These are phyloP conservation scores for Frieseomelitta varia DNA, from an alignment of 1,140 invertebrate species.

Conservation along the genomic window DNA sequence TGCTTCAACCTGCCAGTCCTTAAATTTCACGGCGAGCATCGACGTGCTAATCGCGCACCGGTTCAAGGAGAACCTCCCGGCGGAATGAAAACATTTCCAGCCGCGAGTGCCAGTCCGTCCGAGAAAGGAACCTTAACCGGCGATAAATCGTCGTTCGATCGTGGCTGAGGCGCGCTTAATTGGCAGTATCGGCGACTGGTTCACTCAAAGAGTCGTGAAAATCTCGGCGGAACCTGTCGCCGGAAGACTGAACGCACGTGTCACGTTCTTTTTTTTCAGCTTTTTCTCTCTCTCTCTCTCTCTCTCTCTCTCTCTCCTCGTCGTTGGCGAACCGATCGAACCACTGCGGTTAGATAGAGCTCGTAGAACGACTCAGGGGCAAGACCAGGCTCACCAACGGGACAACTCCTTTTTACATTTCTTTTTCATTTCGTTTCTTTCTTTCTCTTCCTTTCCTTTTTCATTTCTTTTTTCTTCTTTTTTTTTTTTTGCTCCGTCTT, in stretches of 20 bases:
- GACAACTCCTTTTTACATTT: conserved; percentile 26
- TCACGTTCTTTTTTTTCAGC: conserved; percentile 37
- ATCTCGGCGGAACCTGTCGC: conserved; percentile 36
- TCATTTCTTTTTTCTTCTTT: background rate
- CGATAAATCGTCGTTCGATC: conserved; percentile 66
- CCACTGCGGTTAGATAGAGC: conserved; percentile 41
- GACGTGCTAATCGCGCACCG: conserved; percentile 36
- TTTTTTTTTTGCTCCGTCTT: background rate
- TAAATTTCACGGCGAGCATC: conserved; percentile 45
- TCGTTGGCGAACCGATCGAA: background rate
- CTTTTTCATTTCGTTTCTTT: background rate
- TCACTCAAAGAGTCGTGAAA: conserved; percentile 40
- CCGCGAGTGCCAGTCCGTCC: conserved; percentile 30
- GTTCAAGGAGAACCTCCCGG: background rate
- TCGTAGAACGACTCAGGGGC: conserved; percentile 2
- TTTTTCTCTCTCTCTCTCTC: background rate
- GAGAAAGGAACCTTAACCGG: conserved; percentile 42
- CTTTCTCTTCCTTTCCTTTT: background rate
- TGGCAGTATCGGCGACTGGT: conserved; percentile 52
- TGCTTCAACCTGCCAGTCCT: background rate
- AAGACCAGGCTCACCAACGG: conserved; percentile 22
- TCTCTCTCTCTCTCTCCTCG: background rate
- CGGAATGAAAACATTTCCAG: conserved; percentile 51
- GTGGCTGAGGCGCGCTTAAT: conserved; percentile 64
- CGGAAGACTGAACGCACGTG: conserved; percentile 29